phyloP scores from a whole-genome alignment of 2,113 vertebrate genomes.

The Cinclus cinclus region DNA sequence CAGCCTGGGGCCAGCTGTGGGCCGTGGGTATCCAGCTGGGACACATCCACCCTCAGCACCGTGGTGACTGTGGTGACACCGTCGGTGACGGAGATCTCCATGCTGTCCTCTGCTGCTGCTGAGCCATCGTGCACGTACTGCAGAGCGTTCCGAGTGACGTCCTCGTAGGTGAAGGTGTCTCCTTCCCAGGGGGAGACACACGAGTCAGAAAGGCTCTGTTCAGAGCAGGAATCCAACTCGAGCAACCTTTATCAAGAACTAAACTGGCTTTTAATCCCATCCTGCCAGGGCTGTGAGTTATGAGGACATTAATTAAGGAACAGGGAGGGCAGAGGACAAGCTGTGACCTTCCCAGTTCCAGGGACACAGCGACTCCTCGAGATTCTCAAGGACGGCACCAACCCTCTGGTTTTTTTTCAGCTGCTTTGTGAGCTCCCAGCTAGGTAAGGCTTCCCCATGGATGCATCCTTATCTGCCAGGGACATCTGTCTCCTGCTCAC shows the following conservation, averaged over 20 bases:
- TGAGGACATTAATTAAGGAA: background rate
- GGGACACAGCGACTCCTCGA: accelerated
- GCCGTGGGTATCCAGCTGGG: slow-evolving; percentile 58
- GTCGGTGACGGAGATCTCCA: slow-evolving; percentile 89
- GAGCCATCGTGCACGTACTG: slow-evolving; percentile 86
- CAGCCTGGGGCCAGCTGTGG: slow-evolving; percentile 78
- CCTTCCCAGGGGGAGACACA: slow-evolving; percentile 73
- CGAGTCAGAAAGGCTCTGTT: background rate
- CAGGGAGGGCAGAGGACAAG: background rate
- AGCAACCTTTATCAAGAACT: background rate
- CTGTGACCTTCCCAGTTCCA: background rate
- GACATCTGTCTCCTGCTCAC: background rate
- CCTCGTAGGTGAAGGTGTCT: slow-evolving; percentile 87
- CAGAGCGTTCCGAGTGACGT: slow-evolving; percentile 81
- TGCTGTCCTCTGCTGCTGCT: slow-evolving; percentile 77
- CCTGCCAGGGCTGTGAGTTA: background rate
- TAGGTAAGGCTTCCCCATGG: background rate
- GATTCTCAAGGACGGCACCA: background rate
- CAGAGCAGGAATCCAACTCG: background rate
- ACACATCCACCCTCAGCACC: slow-evolving; percentile 81
- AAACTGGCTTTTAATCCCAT: background rate
- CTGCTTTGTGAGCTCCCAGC: background rate
- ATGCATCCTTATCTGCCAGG: background rate
- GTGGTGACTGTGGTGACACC: slow-evolving; percentile 78
- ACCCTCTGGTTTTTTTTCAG: background rate